Conservation (phyloP, 2,888 invertebrate species). For the Trichacis sp. region DNA sequence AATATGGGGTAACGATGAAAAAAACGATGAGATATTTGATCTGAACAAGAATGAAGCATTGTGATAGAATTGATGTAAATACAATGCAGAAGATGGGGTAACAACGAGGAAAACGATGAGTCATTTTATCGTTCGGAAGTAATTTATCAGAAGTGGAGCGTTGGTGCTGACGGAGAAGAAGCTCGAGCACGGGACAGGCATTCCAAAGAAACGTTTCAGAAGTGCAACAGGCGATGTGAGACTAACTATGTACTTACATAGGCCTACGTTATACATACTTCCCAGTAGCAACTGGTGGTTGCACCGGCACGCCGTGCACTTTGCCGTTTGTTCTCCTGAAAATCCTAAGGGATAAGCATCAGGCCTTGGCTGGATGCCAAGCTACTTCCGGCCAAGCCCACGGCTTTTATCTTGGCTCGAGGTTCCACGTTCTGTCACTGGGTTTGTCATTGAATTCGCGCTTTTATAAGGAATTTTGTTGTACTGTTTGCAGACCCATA, state of each 20-base stretch:
- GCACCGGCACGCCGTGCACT: conserved; percentile 62
- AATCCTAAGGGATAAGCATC: conserved; percentile 60
- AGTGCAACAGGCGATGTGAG: conserved; percentile 67
- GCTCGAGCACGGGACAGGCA: conserved; percentile 42
- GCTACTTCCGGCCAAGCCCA: conserved; percentile 38
- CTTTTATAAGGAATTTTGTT: too few relatives aligned
- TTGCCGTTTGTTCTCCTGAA: conserved; percentile 67
- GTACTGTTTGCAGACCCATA: too few relatives aligned
- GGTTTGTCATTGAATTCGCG: too few relatives aligned
- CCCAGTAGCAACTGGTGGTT: conserved; percentile 69
- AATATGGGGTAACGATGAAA: too few relatives aligned
- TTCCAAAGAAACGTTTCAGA: conserved; percentile 56
- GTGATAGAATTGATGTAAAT: too few relatives aligned
- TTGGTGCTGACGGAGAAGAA: conserved; percentile 37
- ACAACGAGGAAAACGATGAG: conserved; percentile 49
- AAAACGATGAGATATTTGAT: too few relatives aligned
- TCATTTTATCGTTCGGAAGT: conserved; percentile 52
- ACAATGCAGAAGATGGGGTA: conserved; percentile 20
- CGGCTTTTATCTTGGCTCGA: conserved; percentile 16
- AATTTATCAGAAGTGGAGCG: conserved; percentile 52
- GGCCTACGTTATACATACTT: conserved; percentile 56
- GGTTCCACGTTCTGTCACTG: conserved; percentile 17
- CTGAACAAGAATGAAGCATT: too few relatives aligned
- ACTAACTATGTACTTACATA: conserved; percentile 64
- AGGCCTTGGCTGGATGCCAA: conserved; percentile 64